Conservation (phyloP, 2,113 vertebrate genomes). For the Mesocricetus auratus region DNA sequence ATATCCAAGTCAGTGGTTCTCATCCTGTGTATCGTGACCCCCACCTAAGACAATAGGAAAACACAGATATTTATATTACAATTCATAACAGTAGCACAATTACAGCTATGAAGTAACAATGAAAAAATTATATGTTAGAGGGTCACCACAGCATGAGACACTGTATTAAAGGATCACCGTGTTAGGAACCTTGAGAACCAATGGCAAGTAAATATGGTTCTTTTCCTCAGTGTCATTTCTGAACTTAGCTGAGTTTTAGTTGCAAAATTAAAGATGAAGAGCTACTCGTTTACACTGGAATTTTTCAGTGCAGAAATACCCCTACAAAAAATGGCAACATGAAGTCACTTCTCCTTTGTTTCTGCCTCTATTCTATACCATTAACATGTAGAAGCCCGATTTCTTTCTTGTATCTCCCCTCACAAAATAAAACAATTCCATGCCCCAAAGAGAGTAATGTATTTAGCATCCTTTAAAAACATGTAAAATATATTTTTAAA, state of each 20-base stretch:
- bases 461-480: neutral
- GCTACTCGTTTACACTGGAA: neutral
- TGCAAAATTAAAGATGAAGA: neutral
- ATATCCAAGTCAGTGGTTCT: neutral
- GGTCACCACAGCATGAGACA: neutral
- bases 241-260: neutral
- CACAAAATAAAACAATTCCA: neutral
- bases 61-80: neutral
- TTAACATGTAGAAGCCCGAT: neutral
- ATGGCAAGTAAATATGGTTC: neutral
- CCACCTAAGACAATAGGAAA: neutral
- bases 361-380: neutral
- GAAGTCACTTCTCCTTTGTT: neutral
- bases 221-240: neutral
- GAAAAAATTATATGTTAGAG: neutral
- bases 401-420: neutral
- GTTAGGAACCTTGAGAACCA: neutral
- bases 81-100: neutral
- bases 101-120: neutral
- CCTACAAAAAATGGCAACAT: neutral
- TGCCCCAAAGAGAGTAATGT: neutral
- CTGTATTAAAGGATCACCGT: neutral
- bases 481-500: neutral
- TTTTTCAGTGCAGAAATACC: neutral
- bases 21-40: neutral